Evolutionary conservation across 2,113 vertebrate genomes (phyloP), one percentile per base, ranked within the genome.

Genomic region (Calyptommatus sinebrachiatus): DNA sequence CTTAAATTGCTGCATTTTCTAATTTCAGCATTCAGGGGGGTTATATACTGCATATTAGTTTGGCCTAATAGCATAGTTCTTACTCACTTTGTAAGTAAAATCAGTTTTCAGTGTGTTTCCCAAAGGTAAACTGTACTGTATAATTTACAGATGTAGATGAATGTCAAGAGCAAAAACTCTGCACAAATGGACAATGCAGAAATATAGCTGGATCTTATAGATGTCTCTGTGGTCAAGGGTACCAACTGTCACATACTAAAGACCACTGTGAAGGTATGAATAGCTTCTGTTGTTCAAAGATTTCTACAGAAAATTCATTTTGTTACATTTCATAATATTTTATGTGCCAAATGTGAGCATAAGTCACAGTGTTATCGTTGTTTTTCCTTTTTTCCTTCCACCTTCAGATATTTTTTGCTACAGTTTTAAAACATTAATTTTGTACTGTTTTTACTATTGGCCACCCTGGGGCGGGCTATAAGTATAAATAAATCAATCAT

Each of bases 161-260:
- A 85, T 99, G 98, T 86, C 96, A 96, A 83, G 95, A 97, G 63
- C 91, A 61, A 22, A 92, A 88, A 1, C 85, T 98, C 48, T 99
- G 98, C 74, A 85, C 77, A 0, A 93, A 96, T 22, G 98, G 98
- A 12, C 97, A 91, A 84, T 99, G 98, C 91, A 92, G 95, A 76
- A 99, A 99, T 93, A 97, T 96, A 0, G 94, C 96, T 72, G 98
- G 98, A 71, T 98, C 97, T 63, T 99, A 99, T 82, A 88, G 92
- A 79, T 99, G 98, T 78, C 79, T 95, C 78, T 99, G 98, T 89
- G 95, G 92, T 66, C 91, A 93, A 0, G 98, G 98, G 8, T 98
- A 97, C 84, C 91, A 86, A 4, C 78, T 94, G 2, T 96, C 97
- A 0, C 46, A 88, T 1, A 21, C 93, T 10, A 94, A 96, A 88